Evolutionary conservation across 2,888 invertebrate genomes (phyloP), one percentile per base, ranked within the genome.

Genomic region (Netelia fuscicornis): DNA sequence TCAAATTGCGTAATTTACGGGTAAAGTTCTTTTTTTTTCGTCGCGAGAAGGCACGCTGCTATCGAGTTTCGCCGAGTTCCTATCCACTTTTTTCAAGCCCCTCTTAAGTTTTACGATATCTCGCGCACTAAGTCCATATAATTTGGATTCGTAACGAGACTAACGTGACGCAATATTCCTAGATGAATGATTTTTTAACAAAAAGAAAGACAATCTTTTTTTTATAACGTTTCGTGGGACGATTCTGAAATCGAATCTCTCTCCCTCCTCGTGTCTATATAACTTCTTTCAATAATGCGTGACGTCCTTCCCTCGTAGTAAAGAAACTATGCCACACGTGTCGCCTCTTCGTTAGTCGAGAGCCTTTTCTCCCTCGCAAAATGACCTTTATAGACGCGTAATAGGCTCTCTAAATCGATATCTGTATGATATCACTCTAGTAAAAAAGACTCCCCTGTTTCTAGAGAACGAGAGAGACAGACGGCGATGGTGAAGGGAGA

Each of bases 1-100:
- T 37, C 37, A 17, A 30, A 54, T 54, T 44, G 48, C 68, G 60
- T 68, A 68, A 78, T 78, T 44, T 78, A 58, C 20, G 48, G 52
- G 30, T 30, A 68, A 77, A 77, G 58, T 78, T 67, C 25, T 58
- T 44, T 70, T 54, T 13, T 30, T 30, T 64, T 25, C 48, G 13
- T 30, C 6, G 9, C 44, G 30, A 30, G 30, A 30, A 5, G 30
- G 30, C 30, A 30, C 30, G 42, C 48, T 17, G 11, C 10, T n/a
- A 10, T 42, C 58, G 20, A 67, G 25, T 11, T 10, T 20, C 58
- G 17, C 10, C 11, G n/a, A 44, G 44, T 65, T 42, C 65, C 54
- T 58, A 10, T 58, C 42, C 11, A 42, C 58, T 58, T 42, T 58
- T 71, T n/a, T 9, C 30, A 30, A 30, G 17, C 37, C n/a, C 37